Conservation (phyloP, 1,140 invertebrate species). For the Drosophila sturtevanti region DNA sequence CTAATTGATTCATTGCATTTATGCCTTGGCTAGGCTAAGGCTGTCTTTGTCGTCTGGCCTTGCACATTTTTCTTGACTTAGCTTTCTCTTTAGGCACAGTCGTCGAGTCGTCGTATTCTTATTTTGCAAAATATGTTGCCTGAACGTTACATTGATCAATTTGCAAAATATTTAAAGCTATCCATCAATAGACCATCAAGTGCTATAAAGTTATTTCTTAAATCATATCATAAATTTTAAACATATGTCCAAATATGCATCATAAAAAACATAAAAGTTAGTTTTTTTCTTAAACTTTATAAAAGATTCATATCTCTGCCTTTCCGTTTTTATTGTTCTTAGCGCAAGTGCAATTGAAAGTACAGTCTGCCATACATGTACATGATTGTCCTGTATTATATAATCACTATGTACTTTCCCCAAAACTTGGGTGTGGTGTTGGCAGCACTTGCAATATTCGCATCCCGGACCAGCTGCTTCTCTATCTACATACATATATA, state of each 20-base stretch:
- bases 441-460: slow-evolving; percentile 18
- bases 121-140: neutral
- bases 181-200: neutral
- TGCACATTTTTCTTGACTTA: slow-evolving; percentile 28
- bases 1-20: slow-evolving; percentile 78
- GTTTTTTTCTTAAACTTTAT: no score
- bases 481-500: slow-evolving; percentile 5
- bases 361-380: slow-evolving; percentile 45
- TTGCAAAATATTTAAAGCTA: neutral
- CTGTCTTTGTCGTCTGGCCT: slow-evolving; percentile 29
- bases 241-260: no score
- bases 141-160: neutral
- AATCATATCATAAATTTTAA: neutral
- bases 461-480: slow-evolving; percentile 48
- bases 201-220: no score
- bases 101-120: neutral
- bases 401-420: slow-evolving; percentile 25
- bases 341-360: slow-evolving; percentile 44
- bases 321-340: slow-evolving; percentile 10
- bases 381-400: slow-evolving; percentile 19
- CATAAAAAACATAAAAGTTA: no score
- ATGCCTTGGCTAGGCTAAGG: slow-evolving; percentile 51
- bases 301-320: neutral
- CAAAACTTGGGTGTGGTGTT: slow-evolving; percentile 50
- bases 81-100: slow-evolving; percentile 63